These are phyloP conservation scores for Sebastes itinus DNA, from an alignment of 2,797 vertebrate genomes.

Conservation along the genomic window DNA sequence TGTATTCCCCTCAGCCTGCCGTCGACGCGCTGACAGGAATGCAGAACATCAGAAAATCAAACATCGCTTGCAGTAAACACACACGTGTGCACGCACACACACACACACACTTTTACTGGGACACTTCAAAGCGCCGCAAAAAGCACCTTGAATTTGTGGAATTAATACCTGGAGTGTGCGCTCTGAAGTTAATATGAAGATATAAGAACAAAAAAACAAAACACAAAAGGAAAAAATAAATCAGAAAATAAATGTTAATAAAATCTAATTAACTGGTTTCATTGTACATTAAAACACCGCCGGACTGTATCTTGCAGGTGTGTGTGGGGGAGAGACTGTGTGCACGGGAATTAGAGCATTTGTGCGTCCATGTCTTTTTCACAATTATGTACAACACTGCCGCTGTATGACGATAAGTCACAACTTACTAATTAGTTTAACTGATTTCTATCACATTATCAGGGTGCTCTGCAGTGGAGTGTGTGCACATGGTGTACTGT, in stretches of 20 bases:
- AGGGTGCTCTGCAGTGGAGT: not conserved
- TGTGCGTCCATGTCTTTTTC: not conserved
- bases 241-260: not conserved
- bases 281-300: not conserved
- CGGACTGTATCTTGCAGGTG: not conserved
- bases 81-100: not conserved
- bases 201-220: slow-evolving; percentile 27
- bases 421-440: not conserved
- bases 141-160: slow-evolving; percentile 18
- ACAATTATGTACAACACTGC: not conserved
- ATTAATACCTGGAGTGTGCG: slow-evolving; percentile 36
- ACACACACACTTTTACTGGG: slow-evolving; percentile 13
- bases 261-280: slow-evolving; percentile 16
- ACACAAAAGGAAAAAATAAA: not conserved
- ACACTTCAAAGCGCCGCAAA: slow-evolving; percentile 25
- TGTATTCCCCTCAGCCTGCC: slow-evolving; percentile 43
- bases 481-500: not conserved
- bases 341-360: not conserved
- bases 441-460: not conserved
- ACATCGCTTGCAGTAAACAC: slow-evolving; percentile 38
- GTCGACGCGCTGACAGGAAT: slow-evolving; percentile 45
- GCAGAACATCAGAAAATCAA: slow-evolving; percentile 45
- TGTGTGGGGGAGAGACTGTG: not conserved
- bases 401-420: not conserved
- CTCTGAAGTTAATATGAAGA: slow-evolving; percentile 28